Base-by-base conservation (phyloP, 2,797 vertebrate genomes). In the Rhynchotus rufescens region DNA sequence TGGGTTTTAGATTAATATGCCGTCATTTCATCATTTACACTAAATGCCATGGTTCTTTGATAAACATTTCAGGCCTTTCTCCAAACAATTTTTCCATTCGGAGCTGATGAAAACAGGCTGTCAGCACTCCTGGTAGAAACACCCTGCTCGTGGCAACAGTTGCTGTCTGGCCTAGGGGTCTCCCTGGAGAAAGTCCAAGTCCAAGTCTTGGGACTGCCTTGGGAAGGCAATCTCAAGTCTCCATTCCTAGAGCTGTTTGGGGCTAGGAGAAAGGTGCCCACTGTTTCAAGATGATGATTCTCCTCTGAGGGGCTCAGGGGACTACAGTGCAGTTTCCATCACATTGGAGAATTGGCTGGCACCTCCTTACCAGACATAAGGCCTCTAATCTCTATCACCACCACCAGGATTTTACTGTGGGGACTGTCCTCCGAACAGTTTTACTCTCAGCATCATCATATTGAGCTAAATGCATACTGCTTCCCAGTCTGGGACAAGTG, bases 11-110 rank as follows among this genome's bases (percentile, higher is more conserved):
- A 94, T 96, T 94, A 94, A 96, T 96, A 91, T 85, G 69, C 90
- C 2, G 0, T 92, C 94, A 79, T 94, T 94, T 79, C 82, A 94
- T 90, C 80, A 96, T 94, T 96, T 96, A 93, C 80, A 68, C 86
- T 90, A 86, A 93, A 94, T 61, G 80, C 77, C 32, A 23, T 81
- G 56, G 60, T 30, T 83, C 92, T 92, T 93, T 92, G 92, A 96
- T 96, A 96, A 96, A 96, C 94, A 96, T 96, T 95, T 96, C 90
- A 92, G 89, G 94, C 74, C 85, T 86, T 95, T 92, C 93, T 88
- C 94, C 94, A 96, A 96, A 94, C 94, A 92, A 84, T 94, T 94
- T 91, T 95, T 96, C 91, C 91, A 90, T 86, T 90, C 5, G 0
- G 21, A 92, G 66, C 73, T 96, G 96, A 96, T 87, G 95, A 96